Percentiles rank a stretch among this genome's conserved stretches.
Conservation (phyloP, 2,797 vertebrate genomes). For the Cyprinodon diabolis region DNA sequence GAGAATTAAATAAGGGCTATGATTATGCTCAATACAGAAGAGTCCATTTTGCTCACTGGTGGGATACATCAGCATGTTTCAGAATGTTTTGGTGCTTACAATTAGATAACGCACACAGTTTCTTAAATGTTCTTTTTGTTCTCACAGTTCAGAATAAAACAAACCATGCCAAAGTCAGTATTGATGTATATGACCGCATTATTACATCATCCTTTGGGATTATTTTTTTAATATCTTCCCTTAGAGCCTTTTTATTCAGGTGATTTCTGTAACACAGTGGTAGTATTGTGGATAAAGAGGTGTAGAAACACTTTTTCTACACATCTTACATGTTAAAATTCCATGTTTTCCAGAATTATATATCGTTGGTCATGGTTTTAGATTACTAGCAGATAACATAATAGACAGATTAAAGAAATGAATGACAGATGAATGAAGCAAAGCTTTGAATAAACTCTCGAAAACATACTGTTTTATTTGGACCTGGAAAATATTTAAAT, state of each 20-base stretch:
- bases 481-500: no score
- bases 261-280: neutral
- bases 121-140: neutral
- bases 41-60: neutral
- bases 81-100: neutral
- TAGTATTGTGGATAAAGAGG: neutral
- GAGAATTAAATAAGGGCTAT: neutral
- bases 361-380: neutral
- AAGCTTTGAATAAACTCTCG: no score
- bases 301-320: neutral
- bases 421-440: neutral
- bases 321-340: neutral
- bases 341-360: neutral
- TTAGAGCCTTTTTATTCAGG: neutral
- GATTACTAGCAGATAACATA: neutral
- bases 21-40: neutral
- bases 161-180: neutral
- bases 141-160: neutral
- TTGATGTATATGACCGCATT: neutral
- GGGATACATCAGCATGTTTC: neutral
- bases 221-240: neutral
- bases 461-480: no score
- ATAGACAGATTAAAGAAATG: neutral
- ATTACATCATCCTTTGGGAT: conserved; percentile 3
- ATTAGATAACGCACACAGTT: neutral